A percentile compares a stretch with the other conserved stretches of the same genome.
Evolutionary conservation across 2,797 vertebrate genomes (phyloP).

Genomic region (Podarcis lilfordi): DNA sequence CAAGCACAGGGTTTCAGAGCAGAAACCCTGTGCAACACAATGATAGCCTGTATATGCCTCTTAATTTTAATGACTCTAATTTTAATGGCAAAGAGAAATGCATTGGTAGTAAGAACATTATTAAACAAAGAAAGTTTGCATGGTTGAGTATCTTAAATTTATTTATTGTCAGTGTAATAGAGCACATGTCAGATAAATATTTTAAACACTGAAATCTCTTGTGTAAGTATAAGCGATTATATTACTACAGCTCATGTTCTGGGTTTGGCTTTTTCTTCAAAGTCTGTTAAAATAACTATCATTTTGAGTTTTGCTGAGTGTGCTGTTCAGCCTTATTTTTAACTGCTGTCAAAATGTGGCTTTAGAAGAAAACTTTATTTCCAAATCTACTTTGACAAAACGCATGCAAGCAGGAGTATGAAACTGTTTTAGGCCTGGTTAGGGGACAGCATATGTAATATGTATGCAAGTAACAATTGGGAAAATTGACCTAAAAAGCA

Average conservation of each 20-base stretch:
- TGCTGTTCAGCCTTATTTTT: neutral
- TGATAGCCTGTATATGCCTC: too few relatives aligned
- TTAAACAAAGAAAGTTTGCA: neutral
- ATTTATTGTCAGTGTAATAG: neutral
- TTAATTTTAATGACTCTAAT: neutral
- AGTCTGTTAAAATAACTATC: neutral
- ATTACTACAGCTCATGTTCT: neutral
- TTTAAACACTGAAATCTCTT: constrained; percentile 12
- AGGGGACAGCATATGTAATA: neutral
- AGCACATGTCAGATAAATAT: neutral
- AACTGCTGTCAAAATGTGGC: neutral
- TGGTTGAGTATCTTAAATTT: neutral
- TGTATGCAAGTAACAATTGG: neutral
- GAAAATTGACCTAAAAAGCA: neutral
- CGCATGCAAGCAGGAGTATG: neutral
- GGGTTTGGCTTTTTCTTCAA: neutral
- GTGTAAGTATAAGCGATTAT: neutral
- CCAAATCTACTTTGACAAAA: neutral
- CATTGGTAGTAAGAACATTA: neutral
- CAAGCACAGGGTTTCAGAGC: too few relatives aligned
- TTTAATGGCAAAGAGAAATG: neutral
- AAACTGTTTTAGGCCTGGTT: neutral
- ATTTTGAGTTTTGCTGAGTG: neutral
- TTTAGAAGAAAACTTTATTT: constrained; percentile 2
- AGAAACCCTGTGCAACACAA: too few relatives aligned